Conservation (phyloP, 2,888 invertebrate species). For the Geotrupes spiniger region DNA sequence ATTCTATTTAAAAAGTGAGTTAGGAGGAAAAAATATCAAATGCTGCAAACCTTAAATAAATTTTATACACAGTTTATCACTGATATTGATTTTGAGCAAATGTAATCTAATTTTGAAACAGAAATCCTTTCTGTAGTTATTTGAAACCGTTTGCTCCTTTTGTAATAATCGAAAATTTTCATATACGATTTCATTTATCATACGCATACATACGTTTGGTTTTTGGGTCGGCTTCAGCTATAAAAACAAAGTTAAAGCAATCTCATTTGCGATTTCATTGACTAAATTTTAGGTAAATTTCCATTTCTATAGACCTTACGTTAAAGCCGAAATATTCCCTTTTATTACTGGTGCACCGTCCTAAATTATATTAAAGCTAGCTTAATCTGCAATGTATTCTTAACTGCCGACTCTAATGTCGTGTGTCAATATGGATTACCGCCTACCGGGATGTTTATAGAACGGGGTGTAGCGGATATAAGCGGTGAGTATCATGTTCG, state of each 20-base stretch:
- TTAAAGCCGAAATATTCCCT: constrained; percentile 5
- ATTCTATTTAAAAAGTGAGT: no score
- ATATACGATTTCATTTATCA: no score
- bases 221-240: constrained; percentile 6
- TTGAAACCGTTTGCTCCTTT: no score
- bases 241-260: constrained; percentile 25
- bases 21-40: no score
- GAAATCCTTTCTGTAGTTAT: no score
- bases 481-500: constrained; percentile 7
- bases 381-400: constrained; percentile 7
- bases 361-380: constrained; percentile 12
- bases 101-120: no score
- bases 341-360: constrained; percentile 10
- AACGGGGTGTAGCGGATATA: constrained; percentile 1
- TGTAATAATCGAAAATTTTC: no score
- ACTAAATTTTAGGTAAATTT: constrained; percentile 19
- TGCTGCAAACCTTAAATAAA: no score
- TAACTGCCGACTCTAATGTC: constrained; percentile 6
- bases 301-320: constrained; percentile 16
- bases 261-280: constrained; percentile 16
- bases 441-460: constrained; percentile 10
- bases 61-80: no score
- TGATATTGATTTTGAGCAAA: no score
- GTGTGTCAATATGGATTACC: constrained; percentile 15
- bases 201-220: no score